Conservation (phyloP, 1,140 invertebrate genomes). For the Drosophila pseudoobscura region DNA sequence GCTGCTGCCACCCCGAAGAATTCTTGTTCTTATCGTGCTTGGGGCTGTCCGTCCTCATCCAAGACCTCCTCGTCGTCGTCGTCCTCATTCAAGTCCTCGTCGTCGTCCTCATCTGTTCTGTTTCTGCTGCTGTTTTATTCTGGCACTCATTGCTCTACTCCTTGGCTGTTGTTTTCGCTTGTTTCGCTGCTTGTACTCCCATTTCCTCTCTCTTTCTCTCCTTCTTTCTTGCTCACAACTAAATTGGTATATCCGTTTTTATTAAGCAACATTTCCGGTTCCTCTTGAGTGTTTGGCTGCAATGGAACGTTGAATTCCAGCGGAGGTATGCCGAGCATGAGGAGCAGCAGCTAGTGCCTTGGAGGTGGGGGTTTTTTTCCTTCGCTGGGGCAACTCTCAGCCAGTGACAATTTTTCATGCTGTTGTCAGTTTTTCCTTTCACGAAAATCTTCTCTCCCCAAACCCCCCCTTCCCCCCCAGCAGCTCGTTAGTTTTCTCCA, state of each 20-base stretch:
- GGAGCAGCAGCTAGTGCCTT: too few relatives aligned
- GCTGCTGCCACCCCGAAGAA: background rate
- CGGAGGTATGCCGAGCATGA: too few relatives aligned
- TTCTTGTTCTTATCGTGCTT: conserved; percentile 29
- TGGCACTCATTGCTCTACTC: conserved; percentile 58
- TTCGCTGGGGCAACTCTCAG: conserved; percentile 49
- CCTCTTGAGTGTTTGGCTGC: conserved; percentile 69
- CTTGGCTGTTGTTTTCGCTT: conserved; percentile 45
- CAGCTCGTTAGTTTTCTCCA: conserved; percentile 69
- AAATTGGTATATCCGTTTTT: conserved; percentile 82
- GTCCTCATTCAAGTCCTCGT: conserved; percentile 1
- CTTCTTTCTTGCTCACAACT: conserved; percentile 56
- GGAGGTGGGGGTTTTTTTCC: background rate
- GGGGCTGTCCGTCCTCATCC: conserved; percentile 14
- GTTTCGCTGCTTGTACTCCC: conserved; percentile 32
- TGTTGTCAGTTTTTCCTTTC: conserved; percentile 72
- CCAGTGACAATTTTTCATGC: conserved; percentile 80
- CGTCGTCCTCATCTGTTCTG: too few relatives aligned
- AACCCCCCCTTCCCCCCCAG: too few relatives aligned
- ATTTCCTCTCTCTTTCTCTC: conserved; percentile 11
- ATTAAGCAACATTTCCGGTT: conserved; percentile 82
- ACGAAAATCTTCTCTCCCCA: conserved; percentile 28
- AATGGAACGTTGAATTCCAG: conserved; percentile 25
- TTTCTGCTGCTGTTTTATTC: conserved; percentile 60
- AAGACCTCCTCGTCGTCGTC: conserved; percentile 20